Evolutionary conservation across 2,113 vertebrate genomes (phyloP).

Genomic region (Microcebus lehilahytsara): DNA sequence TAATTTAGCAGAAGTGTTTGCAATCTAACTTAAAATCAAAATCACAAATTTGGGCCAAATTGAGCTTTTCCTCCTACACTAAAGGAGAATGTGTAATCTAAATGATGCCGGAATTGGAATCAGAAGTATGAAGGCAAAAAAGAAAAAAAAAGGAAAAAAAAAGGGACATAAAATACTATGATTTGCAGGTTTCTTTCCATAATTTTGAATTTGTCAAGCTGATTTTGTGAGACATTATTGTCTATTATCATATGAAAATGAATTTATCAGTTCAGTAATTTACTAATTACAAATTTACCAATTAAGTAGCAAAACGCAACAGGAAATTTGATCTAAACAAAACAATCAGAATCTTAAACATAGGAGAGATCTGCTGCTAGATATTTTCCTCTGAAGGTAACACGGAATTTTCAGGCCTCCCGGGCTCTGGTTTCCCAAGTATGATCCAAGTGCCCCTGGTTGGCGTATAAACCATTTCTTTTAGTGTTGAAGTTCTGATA

Average conservation of each 20-base stretch:
- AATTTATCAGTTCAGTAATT: neutral
- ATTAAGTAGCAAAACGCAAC: neutral
- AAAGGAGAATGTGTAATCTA: neutral
- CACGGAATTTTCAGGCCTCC: neutral
- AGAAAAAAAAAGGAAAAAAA: neutral
- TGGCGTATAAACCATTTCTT: neutral
- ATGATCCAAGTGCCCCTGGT: neutral
- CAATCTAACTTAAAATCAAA: neutral
- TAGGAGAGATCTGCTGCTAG: neutral
- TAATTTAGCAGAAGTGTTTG: neutral
- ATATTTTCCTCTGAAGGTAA: neutral
- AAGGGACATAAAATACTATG: neutral
- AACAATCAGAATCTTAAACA: neutral
- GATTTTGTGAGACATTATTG: neutral
- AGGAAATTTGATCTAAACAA: neutral
- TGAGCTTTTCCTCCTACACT: neutral
- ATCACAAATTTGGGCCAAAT: neutral
- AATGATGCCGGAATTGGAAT: neutral
- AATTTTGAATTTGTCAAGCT: neutral
- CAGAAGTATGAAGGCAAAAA: neutral
- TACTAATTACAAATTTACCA: neutral
- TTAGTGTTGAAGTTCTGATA: neutral
- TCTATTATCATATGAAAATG: neutral
- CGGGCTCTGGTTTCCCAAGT: neutral
- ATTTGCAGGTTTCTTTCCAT: neutral